Evolutionary conservation across 2,888 invertebrate species (phyloP).

Genomic region (Mystacides longicornis): DNA sequence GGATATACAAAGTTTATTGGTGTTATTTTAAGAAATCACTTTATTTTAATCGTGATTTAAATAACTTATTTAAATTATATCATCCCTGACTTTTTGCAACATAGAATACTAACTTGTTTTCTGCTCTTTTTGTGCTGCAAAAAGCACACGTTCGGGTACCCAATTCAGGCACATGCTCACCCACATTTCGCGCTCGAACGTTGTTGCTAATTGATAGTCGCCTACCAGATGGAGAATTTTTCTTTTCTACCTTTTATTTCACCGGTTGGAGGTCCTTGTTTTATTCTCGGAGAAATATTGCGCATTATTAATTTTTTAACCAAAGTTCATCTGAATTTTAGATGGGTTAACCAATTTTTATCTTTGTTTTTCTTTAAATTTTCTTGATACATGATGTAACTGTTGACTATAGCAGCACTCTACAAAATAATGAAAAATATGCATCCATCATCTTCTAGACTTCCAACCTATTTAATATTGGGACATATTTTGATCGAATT

Average conservation of each 20-base stretch:
- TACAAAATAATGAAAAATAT: conserved; percentile 27
- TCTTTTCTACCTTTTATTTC: neutral
- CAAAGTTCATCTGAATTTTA: neutral
- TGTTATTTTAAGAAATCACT: too few species aligned
- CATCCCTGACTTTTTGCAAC: too few species aligned
- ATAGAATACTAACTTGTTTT: too few species aligned
- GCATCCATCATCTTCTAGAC: conserved; percentile 28
- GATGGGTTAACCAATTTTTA: neutral
- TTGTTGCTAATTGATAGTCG: neutral
- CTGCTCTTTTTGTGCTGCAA: too few species aligned
- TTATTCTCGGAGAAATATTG: neutral
- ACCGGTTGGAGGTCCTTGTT: neutral
- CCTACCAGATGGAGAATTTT: neutral
- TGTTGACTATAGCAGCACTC: conserved; percentile 26
- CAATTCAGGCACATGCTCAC: too few species aligned
- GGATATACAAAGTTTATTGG: too few species aligned
- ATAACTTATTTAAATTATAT: too few species aligned
- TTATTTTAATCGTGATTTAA: too few species aligned
- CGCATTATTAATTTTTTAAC: neutral
- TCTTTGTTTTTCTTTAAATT: neutral
- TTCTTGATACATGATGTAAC: conserved; percentile 26
- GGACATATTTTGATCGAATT: conserved; percentile 28
- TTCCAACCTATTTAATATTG: conserved; percentile 27
- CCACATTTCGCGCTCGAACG: neutral
- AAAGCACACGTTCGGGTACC: too few species aligned